Evolutionary conservation across 2,888 invertebrate genomes (phyloP), one percentile per base, ranked within the genome.

Genomic region (Yponomeuta evonymella): DNA sequence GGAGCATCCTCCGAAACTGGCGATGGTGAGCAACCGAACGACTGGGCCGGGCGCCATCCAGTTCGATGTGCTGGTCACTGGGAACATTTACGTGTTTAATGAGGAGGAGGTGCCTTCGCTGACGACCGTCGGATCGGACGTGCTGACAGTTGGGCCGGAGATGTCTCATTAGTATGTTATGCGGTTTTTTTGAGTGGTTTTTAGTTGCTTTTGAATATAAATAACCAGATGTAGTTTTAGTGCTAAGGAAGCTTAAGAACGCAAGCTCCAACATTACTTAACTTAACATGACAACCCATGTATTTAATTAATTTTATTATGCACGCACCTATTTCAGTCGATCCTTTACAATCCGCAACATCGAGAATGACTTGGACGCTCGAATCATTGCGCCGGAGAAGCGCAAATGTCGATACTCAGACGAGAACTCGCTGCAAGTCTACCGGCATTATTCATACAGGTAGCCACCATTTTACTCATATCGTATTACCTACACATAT

Each of bases 401-500:
- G 80, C 93, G 96, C n/a, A 95, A 95, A 79, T 96, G 96, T 80
- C 94, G 95, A 4, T 96, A 96, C 78, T 93, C 93, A 0, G 94
- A 96, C 74, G 96, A 96, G 83, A 92, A 94, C 74, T 84, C 81
- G 62, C 74, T 91, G 69, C 78, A 89, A 63, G 94, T 95, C 0
- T 95, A 95, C 79, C 86, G 87, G 0, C 91, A 93, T 79, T 96
- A 96, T 76, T 96, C 96, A 69, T 91, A 91, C 75, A 65, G 65
- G 65, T 65, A 65, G 0, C 29, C 29, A 29, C 23, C 15, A 10
- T 12, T 51, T 12, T 1, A 12, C 51, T 23, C 23, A 23, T 23
- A 23, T 23, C 23, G 23, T 23, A 9, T 51, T 12, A 51, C 12
- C 51, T 12, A 12, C 51, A 8, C 8, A 51, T 36, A 36, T 36